These are phyloP conservation scores for Cactoblastis cactorum DNA, from an alignment of 2,888 invertebrate genomes.

Conservation along the genomic window DNA sequence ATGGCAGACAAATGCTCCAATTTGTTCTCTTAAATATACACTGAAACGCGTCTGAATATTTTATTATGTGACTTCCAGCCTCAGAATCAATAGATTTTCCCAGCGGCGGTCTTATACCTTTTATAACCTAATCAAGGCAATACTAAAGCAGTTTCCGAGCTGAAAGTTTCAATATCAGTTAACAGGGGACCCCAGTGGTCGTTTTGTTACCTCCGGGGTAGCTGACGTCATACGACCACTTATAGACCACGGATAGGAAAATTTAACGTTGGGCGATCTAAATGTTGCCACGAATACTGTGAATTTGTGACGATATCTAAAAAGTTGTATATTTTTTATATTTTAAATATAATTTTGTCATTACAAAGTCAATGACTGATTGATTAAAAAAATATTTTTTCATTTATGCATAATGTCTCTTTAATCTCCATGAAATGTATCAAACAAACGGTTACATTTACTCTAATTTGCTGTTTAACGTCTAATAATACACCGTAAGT, in stretches of 20 bases:
- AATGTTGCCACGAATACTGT: background rate
- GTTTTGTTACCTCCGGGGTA: slow-evolving; percentile 10
- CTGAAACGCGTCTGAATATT: too few species aligned
- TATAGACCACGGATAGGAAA: slow-evolving; percentile 8
- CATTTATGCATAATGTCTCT: too few species aligned
- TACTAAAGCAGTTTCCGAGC: background rate
- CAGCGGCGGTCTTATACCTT: slow-evolving; percentile 12
- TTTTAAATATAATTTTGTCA: too few species aligned
- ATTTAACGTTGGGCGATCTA: slow-evolving; percentile 3
- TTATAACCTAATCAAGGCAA: slow-evolving; percentile 17
- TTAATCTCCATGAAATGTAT: too few species aligned
- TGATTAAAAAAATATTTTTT: too few species aligned
- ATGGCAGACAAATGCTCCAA: too few species aligned
- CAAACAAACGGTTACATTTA: too few species aligned
- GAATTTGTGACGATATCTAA: background rate
- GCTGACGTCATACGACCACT: slow-evolving; percentile 3
- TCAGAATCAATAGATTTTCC: background rate
- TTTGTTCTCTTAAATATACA: too few species aligned
- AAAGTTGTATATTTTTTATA: background rate
- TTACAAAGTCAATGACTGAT: too few species aligned
- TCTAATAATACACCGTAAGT: too few species aligned
- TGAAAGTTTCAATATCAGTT: slow-evolving; percentile 8
- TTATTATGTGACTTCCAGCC: background rate
- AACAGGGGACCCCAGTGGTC: background rate
- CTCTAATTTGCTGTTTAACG: too few species aligned